Conservation (phyloP, 2,797 vertebrate genomes). For the Masticophis lateralis region DNA sequence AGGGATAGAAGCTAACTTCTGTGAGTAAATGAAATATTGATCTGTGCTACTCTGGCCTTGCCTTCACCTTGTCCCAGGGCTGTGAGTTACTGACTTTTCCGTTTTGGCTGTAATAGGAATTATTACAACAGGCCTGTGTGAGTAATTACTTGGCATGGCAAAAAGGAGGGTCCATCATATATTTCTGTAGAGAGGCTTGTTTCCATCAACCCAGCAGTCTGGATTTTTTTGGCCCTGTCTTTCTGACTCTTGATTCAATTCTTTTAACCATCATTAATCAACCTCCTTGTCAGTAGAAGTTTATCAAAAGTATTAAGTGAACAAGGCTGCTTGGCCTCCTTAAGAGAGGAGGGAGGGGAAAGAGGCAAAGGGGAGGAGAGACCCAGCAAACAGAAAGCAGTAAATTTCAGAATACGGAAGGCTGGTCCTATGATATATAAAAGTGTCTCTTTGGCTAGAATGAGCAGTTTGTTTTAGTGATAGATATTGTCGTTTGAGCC, state of each 20-base stretch:
- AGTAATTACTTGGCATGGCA: constrained; percentile 97
- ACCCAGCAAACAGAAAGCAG: constrained; percentile 62
- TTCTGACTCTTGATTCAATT: constrained; percentile 92
- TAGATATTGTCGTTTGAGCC: constrained; percentile 80
- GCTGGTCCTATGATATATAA: constrained; percentile 86
- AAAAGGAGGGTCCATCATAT: constrained; percentile 86
- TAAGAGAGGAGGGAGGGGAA: constrained; percentile 53
- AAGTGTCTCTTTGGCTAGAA: constrained; percentile 76
- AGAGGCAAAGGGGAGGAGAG: constrained; percentile 52
- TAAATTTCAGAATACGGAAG: constrained; percentile 80
- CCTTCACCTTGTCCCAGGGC: constrained; percentile 98
- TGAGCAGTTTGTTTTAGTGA: constrained; percentile 90
- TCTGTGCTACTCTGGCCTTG: constrained; percentile 93
- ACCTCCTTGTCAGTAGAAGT: constrained; percentile 83
- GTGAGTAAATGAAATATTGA: constrained; percentile 99
- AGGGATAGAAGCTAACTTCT: constrained; percentile 86
- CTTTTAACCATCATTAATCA: constrained; percentile 93
- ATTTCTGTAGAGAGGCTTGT: constrained; percentile 94
- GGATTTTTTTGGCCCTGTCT: constrained; percentile 81
- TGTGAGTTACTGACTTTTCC: constrained; percentile 99
- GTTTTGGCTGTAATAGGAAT: constrained; percentile 99
- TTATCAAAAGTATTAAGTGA: constrained; percentile 88
- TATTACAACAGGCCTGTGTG: constrained; percentile 97
- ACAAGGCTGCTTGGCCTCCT: constrained; percentile 75
- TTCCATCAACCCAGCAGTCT: constrained; percentile 82